phyloP scores from a whole-genome alignment of 1,140 invertebrate genomes.

The Dolichoris vasculosae region DNA sequence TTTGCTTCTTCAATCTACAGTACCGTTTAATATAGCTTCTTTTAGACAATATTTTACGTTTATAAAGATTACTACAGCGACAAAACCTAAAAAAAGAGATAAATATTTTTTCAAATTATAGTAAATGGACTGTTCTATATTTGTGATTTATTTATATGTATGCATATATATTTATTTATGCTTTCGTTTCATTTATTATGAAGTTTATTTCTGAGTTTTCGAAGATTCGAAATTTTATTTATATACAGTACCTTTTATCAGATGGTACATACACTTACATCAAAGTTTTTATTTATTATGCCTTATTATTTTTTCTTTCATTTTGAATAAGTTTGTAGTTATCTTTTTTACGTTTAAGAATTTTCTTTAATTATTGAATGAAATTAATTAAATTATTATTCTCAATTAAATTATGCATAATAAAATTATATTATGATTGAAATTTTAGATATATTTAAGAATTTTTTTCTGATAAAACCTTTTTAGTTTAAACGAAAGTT shows the following conservation, averaged over 20 bases:
- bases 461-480: slow-evolving; percentile 42
- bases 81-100: slow-evolving; percentile 52
- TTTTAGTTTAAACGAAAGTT: slow-evolving; percentile 44
- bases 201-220: slow-evolving; percentile 61
- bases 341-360: too few species aligned
- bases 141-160: slow-evolving; percentile 51
- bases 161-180: slow-evolving; percentile 53
- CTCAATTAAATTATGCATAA: too few species aligned
- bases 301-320: not conserved
- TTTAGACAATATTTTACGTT: slow-evolving; percentile 68
- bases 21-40: slow-evolving; percentile 49
- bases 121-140: slow-evolving; percentile 27
- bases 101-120: slow-evolving; percentile 56
- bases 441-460: not conserved
- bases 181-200: slow-evolving; percentile 64
- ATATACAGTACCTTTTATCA: slow-evolving; percentile 13
- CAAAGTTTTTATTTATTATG: not conserved
- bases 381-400: too few species aligned
- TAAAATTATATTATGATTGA: too few species aligned
- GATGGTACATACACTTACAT: not conserved
- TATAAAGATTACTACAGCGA: slow-evolving; percentile 67
- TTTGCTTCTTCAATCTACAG: slow-evolving; percentile 41
- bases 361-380: too few species aligned
- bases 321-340: too few species aligned
- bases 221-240: slow-evolving; percentile 36